Conservation (phyloP, 1,140 invertebrate genomes). For the Listronotus oregonensis region DNA sequence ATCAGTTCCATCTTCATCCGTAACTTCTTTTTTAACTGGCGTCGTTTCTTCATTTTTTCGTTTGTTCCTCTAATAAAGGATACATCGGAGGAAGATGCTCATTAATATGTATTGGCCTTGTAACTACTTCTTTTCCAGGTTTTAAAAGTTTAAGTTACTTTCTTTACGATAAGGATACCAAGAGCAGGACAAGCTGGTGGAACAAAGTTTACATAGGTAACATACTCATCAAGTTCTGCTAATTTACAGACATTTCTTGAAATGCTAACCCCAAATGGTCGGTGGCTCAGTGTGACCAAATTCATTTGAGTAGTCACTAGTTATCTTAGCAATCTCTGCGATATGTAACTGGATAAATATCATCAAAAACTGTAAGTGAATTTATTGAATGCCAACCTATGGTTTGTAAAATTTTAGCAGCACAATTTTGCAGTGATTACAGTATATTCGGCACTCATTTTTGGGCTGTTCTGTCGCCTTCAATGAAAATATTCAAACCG, state of each 20-base stretch:
- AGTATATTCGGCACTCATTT: conserved; percentile 65
- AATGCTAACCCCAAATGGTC: conserved; percentile 89
- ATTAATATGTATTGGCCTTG: conserved; percentile 86
- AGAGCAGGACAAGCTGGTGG: conserved; percentile 67
- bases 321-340: conserved; percentile 73
- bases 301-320: conserved; percentile 83
- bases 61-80: conserved; percentile 56
- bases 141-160: conserved; percentile 90
- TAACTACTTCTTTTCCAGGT: conserved; percentile 90
- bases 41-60: conserved; percentile 32
- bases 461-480: conserved; percentile 4
- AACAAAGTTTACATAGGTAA: conserved; percentile 83
- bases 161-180: conserved; percentile 78
- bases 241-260: conserved; percentile 81
- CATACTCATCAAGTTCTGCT: conserved; percentile 84
- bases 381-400: conserved; percentile 90
- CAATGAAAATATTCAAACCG: conserved; percentile 3
- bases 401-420: conserved; percentile 78
- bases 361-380: conserved; percentile 83
- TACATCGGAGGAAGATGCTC: conserved; percentile 92
- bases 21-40: conserved; percentile 23
- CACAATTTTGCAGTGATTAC: conserved; percentile 73
- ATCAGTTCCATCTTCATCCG: conserved; percentile 35
- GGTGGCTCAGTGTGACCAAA: conserved; percentile 82
- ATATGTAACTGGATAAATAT: conserved; percentile 84